Conservation (phyloP, 2,113 vertebrate genomes). For the Ancistrus triradiatus region DNA sequence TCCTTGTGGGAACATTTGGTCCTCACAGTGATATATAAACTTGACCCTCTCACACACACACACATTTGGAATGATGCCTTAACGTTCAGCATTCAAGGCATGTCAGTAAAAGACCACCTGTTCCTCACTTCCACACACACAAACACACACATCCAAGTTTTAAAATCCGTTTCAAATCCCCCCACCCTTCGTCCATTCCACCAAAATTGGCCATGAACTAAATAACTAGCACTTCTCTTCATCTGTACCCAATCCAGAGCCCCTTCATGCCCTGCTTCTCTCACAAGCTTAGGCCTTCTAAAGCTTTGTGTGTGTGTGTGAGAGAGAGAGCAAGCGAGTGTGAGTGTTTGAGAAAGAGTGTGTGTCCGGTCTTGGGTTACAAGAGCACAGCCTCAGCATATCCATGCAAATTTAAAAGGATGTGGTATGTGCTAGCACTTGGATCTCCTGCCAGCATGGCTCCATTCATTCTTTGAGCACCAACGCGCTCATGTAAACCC, state of each 20-base stretch:
- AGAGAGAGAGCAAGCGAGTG: slow-evolving; percentile 23
- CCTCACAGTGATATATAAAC: too few species aligned
- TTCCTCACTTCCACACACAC: slow-evolving; percentile 38
- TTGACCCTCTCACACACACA: slow-evolving; percentile 7
- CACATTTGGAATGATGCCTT: slow-evolving; percentile 56
- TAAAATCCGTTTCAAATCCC: slow-evolving; percentile 1
- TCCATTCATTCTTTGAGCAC: slow-evolving; percentile 27
- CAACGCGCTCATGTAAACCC: slow-evolving; percentile 54
- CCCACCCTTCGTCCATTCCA: neutral
- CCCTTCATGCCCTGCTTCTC: slow-evolving; percentile 24
- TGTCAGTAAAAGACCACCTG: slow-evolving; percentile 72
- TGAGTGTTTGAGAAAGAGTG: slow-evolving; percentile 12
- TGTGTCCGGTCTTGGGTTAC: slow-evolving; percentile 61
- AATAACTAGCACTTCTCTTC: slow-evolving; percentile 13
- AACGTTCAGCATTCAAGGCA: slow-evolving; percentile 60
- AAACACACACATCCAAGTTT: neutral
- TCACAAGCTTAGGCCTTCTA: slow-evolving; percentile 11
- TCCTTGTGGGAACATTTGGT: too few species aligned
- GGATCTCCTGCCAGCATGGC: slow-evolving; percentile 41
- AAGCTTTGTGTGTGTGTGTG: slow-evolving; percentile 24
- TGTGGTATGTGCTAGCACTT: slow-evolving; percentile 57
- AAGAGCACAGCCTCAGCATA: slow-evolving; percentile 54
- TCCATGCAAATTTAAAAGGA: slow-evolving; percentile 56
- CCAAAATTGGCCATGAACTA: slow-evolving; percentile 36
- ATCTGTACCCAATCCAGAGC: slow-evolving; percentile 9